These are phyloP conservation scores for Eulemur coronatus DNA, from an alignment of 2,797 vertebrate species.

Conservation along the genomic window DNA sequence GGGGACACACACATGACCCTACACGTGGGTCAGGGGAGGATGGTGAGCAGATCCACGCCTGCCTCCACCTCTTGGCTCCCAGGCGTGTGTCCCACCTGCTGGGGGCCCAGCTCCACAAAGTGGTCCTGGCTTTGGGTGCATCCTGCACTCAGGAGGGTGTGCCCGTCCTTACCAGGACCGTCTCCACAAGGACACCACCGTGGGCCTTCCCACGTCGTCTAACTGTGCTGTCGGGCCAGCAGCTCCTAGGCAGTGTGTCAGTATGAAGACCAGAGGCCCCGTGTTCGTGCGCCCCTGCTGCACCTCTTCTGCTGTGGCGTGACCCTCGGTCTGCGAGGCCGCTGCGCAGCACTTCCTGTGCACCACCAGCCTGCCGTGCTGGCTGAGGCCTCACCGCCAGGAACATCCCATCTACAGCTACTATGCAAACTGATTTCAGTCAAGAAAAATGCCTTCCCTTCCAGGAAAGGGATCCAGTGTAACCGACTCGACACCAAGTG, in stretches of 20 bases:
- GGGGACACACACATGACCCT: background rate
- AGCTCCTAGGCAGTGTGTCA: background rate
- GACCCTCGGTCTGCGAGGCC: background rate
- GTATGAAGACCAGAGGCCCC: background rate
- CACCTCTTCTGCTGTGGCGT: background rate
- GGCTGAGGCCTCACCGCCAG: background rate
- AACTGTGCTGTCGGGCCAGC: too few species aligned
- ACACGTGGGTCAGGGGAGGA: background rate
- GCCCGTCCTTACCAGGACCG: too few species aligned
- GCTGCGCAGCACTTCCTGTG: background rate
- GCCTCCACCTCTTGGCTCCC: background rate
- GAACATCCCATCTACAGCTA: background rate
- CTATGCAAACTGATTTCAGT: background rate
- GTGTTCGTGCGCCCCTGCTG: fast-evolving
- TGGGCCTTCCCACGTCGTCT: background rate
- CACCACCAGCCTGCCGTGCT: background rate
- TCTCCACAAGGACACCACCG: background rate
- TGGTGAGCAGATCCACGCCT: background rate
- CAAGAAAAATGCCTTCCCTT: background rate
- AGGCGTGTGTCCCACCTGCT: background rate
- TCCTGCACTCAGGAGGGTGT: background rate
- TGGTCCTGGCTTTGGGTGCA: background rate
- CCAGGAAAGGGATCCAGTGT: background rate
- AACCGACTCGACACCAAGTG: background rate
- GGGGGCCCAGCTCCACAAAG: background rate